A percentile compares a stretch with the other conserved stretches of the same genome.
Evolutionary conservation across 37 sponge, comb jelly and placozoan genomes (phyloP).

Genomic region (Theonella swinhoei): DNA sequence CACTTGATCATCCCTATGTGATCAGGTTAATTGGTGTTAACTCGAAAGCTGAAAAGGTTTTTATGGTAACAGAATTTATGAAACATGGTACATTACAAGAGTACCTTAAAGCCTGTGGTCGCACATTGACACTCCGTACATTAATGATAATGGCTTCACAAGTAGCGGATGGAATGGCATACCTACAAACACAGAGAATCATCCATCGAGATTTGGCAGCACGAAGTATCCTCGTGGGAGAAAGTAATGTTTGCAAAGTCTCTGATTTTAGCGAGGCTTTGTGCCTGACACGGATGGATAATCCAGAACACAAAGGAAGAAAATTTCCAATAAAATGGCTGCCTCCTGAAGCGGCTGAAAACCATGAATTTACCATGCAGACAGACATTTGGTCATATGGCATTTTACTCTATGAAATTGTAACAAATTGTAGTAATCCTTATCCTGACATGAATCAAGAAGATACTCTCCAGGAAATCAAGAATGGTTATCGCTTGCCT

Average conservation of each 20-base stretch:
- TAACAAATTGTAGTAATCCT: constrained; percentile 70
- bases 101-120: constrained; percentile 19
- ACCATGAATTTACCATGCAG: constrained; percentile 61
- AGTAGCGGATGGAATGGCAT: constrained; percentile 39
- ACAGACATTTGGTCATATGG: constrained; percentile 89
- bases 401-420: constrained; percentile 74
- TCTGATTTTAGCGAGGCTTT: constrained; percentile 61
- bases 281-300: background rate
- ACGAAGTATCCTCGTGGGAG: constrained; percentile 58
- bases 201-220: constrained; percentile 78
- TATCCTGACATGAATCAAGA: constrained; percentile 50
- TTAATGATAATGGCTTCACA: constrained; percentile 40
- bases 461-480: constrained; percentile 9
- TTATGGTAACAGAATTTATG: constrained; percentile 59
- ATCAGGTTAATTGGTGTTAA: constrained; percentile 59
- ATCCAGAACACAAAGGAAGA: background rate
- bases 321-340: constrained; percentile 79
- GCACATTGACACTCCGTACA: background rate
- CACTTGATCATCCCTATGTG: constrained; percentile 40
- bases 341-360: constrained; percentile 64
- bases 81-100: constrained; percentile 37
- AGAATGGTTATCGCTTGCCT: constrained; percentile 56
- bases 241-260: constrained; percentile 41
- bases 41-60: constrained; percentile 43
- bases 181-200: constrained; percentile 34